Percentiles rank a stretch among this genome's conserved stretches.
Conservation (phyloP, 2,113 vertebrate species). For the Podarcis cretensis region DNA sequence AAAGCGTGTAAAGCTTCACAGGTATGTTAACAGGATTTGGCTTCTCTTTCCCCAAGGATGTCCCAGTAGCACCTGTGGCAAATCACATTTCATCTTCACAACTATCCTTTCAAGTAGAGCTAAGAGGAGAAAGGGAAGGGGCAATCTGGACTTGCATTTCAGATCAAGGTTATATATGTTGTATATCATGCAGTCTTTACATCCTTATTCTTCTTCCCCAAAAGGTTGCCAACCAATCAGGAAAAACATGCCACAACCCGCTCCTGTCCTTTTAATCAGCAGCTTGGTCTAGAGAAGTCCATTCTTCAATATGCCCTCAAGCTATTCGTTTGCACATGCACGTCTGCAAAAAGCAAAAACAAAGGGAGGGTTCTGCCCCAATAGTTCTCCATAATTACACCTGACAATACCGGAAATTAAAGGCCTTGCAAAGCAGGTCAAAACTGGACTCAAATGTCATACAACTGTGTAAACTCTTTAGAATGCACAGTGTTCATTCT, state of each 20-base stretch:
- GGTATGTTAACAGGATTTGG: not conserved
- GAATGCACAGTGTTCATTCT: no score
- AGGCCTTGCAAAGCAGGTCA: accelerated
- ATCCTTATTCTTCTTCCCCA: not conserved
- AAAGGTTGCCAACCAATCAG: not conserved
- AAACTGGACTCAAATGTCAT: not conserved
- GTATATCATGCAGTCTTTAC: not conserved
- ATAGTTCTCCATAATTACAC: not conserved
- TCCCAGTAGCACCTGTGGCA: no score
- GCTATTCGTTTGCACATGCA: not conserved
- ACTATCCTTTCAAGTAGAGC: not conserved
- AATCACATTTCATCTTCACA: not conserved
- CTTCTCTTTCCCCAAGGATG: not conserved
- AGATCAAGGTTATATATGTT: not conserved
- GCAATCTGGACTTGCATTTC: not conserved
- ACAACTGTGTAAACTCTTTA: not conserved
- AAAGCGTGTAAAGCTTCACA: not conserved
- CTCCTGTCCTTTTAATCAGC: not conserved
- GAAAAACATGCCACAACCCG: not conserved
- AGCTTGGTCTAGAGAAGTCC: not conserved
- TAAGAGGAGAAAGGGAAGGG: not conserved
- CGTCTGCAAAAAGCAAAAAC: not conserved
- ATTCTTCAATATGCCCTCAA: not conserved
- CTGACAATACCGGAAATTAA: accelerated
- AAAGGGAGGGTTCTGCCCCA: not conserved